These are phyloP conservation scores for Nycticorax nycticorax DNA, from an alignment of 2,113 vertebrate species.

Conservation along the genomic window DNA sequence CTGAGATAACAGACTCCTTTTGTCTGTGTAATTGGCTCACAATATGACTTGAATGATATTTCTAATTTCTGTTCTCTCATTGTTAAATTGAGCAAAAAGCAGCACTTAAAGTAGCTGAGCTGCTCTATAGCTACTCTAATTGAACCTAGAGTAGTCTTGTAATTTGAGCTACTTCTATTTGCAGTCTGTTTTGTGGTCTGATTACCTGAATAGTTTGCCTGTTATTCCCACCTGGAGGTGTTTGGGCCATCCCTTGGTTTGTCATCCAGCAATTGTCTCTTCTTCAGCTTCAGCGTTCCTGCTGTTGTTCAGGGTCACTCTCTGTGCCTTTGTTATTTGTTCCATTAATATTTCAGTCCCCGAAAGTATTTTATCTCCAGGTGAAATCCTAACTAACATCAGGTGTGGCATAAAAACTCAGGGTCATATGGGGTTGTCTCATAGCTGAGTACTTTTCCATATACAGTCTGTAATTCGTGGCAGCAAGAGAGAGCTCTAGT, in stretches of 20 bases:
- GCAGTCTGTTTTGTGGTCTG: background rate
- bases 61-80: background rate
- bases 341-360: slow-evolving; percentile 5
- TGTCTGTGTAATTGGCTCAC: background rate
- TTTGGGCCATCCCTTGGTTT: background rate
- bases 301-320: background rate
- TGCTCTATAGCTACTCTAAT: background rate
- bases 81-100: slow-evolving; percentile 7
- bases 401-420: background rate
- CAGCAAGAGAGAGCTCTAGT: background rate
- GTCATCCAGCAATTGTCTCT: background rate
- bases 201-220: background rate
- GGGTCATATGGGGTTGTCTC: background rate
- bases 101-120: background rate
- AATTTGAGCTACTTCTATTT: background rate
- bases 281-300: accelerated
- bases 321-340: background rate
- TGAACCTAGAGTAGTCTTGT: background rate
- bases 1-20: background rate
- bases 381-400: background rate
- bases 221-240: background rate
- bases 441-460: background rate
- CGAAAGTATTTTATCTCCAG: background rate
- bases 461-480: background rate
- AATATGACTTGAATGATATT: background rate